Evolutionary conservation across 2,113 vertebrate genomes (phyloP).

Genomic region (Chlamydotis undulata): DNA sequence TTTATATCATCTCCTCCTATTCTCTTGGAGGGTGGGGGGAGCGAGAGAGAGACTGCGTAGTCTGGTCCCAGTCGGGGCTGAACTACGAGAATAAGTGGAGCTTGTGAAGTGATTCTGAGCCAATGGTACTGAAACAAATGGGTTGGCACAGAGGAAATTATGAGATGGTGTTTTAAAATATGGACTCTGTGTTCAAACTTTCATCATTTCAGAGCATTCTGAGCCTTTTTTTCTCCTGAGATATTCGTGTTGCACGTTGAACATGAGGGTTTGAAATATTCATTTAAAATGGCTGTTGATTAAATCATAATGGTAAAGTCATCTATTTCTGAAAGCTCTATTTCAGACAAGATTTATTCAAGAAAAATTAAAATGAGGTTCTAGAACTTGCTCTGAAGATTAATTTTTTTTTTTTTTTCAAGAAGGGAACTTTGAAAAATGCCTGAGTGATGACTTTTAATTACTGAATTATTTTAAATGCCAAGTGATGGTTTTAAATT

Average conservation of each 20-base stretch:
- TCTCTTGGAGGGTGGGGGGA: too few species aligned
- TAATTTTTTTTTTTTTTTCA: not conserved
- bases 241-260: not conserved
- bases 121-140: not conserved
- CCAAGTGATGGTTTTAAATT: not conserved
- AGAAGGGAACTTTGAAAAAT: not conserved
- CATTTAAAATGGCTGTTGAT: not conserved
- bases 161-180: not conserved
- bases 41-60: too few species aligned
- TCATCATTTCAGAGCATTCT: not conserved
- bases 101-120: not conserved
- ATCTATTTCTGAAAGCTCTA: constrained; percentile 1
- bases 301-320: constrained; percentile 7
- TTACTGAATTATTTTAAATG: not conserved
- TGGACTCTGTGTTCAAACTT: not conserved
- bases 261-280: not conserved
- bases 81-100: not conserved
- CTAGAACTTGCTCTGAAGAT: not conserved
- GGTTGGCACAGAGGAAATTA: not conserved
- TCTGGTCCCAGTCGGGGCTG: too few species aligned
- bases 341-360: not conserved
- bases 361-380: constrained; percentile 5
- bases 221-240: not conserved
- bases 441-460: not conserved
- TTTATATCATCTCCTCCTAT: too few species aligned